A percentile compares a stretch with the other conserved stretches of the same genome.
These are phyloP conservation scores for Cygnus atratus DNA, from an alignment of 2,113 vertebrate genomes.

Conservation along the genomic window DNA sequence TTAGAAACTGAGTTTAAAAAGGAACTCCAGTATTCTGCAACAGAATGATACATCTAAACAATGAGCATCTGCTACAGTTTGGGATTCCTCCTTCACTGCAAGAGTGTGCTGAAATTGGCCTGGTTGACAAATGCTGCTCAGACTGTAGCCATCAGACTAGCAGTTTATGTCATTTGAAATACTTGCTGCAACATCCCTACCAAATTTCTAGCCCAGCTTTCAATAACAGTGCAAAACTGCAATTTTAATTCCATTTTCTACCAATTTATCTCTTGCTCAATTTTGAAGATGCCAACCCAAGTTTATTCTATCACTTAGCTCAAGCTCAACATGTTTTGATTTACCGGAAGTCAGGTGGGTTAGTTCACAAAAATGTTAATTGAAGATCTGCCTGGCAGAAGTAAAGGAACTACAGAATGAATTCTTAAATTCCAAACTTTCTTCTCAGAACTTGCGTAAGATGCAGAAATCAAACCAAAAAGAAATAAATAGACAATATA, in stretches of 20 bases:
- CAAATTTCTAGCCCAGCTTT: neutral
- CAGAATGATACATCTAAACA: neutral
- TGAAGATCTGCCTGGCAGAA: neutral
- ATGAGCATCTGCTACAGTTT: neutral
- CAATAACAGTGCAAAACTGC: neutral
- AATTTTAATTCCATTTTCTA: neutral
- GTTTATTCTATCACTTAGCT: neutral
- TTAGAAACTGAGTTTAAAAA: neutral
- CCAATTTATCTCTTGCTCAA: neutral
- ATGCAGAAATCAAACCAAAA: neutral
- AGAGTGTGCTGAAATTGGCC: neutral
- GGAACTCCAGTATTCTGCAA: neutral
- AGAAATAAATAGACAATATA: neutral
- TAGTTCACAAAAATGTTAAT: neutral
- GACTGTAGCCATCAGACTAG: neutral
- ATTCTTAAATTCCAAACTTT: neutral
- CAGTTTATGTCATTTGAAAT: too few relatives aligned
- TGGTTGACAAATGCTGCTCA: fast-evolving
- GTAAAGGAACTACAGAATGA: neutral
- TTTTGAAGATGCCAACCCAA: neutral
- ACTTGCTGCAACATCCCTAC: neutral
- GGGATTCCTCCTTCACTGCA: neutral
- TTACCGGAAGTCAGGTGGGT: neutral
- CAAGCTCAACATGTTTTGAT: neutral
- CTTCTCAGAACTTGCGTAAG: neutral